phyloP scores from a whole-genome alignment of 2,888 invertebrate genomes.

The Tetragonula carbonaria region DNA sequence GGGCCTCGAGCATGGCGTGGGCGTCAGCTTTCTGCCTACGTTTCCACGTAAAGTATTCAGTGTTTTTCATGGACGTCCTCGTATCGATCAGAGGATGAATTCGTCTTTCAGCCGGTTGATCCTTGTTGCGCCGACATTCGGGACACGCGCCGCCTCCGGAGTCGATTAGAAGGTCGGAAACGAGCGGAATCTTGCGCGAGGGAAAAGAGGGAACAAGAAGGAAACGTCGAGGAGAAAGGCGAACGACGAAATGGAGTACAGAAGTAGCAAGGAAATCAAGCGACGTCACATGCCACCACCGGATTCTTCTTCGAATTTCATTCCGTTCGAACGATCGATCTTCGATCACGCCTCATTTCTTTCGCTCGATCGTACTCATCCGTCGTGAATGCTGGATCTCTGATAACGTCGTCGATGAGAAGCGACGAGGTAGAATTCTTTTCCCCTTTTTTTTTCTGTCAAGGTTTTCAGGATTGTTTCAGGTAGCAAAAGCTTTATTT shows the following conservation, averaged over 20 bases:
- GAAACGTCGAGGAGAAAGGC: background rate
- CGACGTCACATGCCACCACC: slow-evolving; percentile 2
- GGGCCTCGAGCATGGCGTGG: background rate
- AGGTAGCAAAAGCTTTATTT: no score
- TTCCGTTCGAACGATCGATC: slow-evolving; percentile 10
- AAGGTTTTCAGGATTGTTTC: no score
- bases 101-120: slow-evolving; percentile 12
- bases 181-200: slow-evolving; percentile 21
- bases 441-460: no score
- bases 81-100: slow-evolving; percentile 35
- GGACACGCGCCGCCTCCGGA: slow-evolving; percentile 13
- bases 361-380: background rate
- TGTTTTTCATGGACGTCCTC: background rate
- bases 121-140: slow-evolving; percentile 27
- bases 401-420: background rate
- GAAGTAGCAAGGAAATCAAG: slow-evolving; percentile 2
- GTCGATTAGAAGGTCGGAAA: slow-evolving; percentile 36
- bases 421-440: no score
- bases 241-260: background rate
- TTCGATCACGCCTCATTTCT: background rate
- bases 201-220: slow-evolving; percentile 8
- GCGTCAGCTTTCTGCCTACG: slow-evolving; percentile 5
- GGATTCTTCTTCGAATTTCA: slow-evolving; percentile 21
- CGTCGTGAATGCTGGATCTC: background rate
- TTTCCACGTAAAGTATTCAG: slow-evolving; percentile 18